A percentile compares a stretch with the other conserved stretches of the same genome.
phyloP scores from a whole-genome alignment of 1,140 invertebrate species.

The Maniola jurtina region DNA sequence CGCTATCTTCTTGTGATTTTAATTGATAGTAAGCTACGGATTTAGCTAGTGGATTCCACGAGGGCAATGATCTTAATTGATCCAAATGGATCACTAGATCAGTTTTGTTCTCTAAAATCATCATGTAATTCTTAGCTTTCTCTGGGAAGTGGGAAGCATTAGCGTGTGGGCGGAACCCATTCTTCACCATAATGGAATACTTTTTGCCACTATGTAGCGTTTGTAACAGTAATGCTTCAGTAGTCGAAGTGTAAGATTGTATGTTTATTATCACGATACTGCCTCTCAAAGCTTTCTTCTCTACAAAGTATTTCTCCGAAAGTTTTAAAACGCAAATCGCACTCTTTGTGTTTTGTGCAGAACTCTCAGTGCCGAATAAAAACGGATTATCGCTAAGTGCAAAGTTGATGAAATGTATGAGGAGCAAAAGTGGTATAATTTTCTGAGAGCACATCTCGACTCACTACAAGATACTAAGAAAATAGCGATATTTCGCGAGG shows the following conservation, averaged over 20 bases:
- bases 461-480: neutral
- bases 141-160: constrained; percentile 77
- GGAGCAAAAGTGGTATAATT: constrained; percentile 8
- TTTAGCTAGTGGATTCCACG: constrained; percentile 77
- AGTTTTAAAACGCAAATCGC: constrained; percentile 75
- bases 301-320: constrained; percentile 75
- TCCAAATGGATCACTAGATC: constrained; percentile 61
- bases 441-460: constrained; percentile 11
- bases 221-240: constrained; percentile 61
- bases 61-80: constrained; percentile 36
- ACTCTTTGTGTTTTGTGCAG: constrained; percentile 54
- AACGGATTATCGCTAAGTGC: constrained; percentile 36
- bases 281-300: constrained; percentile 73
- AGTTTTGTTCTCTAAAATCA: constrained; percentile 73
- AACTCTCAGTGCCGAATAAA: constrained; percentile 51
- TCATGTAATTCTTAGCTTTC: constrained; percentile 78
- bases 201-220: constrained; percentile 71
- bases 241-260: constrained; percentile 64
- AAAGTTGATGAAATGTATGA: constrained; percentile 21
- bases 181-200: constrained; percentile 77
- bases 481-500: neutral
- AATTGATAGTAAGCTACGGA: constrained; percentile 69
- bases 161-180: constrained; percentile 67
- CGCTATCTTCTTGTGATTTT: constrained; percentile 45
- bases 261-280: constrained; percentile 75